Conservation (phyloP, 2,113 vertebrate species). For the Platysternon megacephalum region DNA sequence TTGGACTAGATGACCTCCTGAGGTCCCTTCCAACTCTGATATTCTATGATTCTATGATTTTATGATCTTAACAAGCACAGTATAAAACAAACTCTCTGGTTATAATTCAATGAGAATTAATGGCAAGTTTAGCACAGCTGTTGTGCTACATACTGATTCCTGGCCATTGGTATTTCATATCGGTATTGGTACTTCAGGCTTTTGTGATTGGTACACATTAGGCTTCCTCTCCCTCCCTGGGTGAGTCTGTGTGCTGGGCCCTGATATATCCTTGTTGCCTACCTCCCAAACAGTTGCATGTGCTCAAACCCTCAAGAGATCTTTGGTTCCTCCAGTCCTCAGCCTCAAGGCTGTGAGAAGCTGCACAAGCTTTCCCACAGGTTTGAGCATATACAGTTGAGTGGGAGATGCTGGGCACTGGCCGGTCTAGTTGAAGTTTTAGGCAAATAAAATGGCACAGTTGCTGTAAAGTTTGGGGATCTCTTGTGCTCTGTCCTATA, state of each 20-base stretch:
- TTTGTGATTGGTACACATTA: neutral
- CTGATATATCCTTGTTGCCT: neutral
- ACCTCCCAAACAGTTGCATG: neutral
- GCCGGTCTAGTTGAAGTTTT: neutral
- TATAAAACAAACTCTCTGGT: neutral
- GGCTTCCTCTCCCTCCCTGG: neutral
- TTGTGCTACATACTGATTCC: neutral
- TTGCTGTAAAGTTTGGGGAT: neutral
- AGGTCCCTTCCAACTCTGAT: no score
- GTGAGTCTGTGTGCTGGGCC: neutral
- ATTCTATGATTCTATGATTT: no score
- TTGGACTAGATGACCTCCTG: no score
- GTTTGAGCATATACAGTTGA: neutral
- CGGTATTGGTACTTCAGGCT: neutral
- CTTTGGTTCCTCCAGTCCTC: neutral
- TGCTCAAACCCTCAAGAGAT: neutral
- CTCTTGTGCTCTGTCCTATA: neutral
- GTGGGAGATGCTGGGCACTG: neutral
- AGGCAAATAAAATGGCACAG: neutral
- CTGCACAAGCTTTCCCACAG: neutral
- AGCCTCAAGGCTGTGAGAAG: neutral
- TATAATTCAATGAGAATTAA: neutral
- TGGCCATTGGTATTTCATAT: neutral
- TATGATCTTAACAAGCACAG: neutral
- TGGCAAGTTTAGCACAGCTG: neutral